Conservation (phyloP, 2,888 invertebrate species). For the Bombyx huttoni region DNA sequence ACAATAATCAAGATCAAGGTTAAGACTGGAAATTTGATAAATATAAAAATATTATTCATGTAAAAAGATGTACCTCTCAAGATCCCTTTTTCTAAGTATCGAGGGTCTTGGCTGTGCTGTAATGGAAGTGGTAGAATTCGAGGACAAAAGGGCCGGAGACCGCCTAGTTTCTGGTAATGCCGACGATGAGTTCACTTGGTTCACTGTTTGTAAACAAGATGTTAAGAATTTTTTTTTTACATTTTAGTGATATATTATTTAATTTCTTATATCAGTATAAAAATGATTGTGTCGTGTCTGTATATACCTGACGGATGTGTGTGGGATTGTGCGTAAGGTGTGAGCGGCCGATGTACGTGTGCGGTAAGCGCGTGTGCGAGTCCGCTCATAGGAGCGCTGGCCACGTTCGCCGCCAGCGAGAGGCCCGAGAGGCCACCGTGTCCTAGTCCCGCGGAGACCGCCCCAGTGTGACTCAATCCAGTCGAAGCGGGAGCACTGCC, state of each 20-base stretch:
- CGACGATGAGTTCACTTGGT: constrained; percentile 34
- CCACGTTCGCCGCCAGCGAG: background rate
- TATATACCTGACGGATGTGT: constrained; percentile 7
- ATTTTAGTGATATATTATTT: background rate
- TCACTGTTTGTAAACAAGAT: constrained; percentile 21
- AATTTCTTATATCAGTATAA: background rate
- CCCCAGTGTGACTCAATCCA: background rate
- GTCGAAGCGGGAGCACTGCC: background rate
- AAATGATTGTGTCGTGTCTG: background rate
- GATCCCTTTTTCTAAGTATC: constrained; percentile 89
- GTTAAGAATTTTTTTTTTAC: background rate
- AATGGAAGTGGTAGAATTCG: constrained; percentile 9
- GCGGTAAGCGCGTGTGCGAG: constrained; percentile 23
- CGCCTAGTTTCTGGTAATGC: constrained; percentile 27
- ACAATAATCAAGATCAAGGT: too few species aligned
- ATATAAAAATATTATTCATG: background rate
- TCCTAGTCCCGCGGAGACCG: background rate
- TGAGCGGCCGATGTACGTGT: constrained; percentile 53
- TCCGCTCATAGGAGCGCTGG: constrained; percentile 13
- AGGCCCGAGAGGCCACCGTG: background rate
- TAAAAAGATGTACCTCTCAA: constrained; percentile 73
- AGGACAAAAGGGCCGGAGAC: constrained; percentile 5
- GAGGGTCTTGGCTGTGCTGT: constrained; percentile 83
- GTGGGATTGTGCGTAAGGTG: constrained; percentile 14
- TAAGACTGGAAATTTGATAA: background rate